Evolutionary conservation across 2,888 invertebrate genomes (phyloP).

Genomic region (Barypeithes pellucidus): DNA sequence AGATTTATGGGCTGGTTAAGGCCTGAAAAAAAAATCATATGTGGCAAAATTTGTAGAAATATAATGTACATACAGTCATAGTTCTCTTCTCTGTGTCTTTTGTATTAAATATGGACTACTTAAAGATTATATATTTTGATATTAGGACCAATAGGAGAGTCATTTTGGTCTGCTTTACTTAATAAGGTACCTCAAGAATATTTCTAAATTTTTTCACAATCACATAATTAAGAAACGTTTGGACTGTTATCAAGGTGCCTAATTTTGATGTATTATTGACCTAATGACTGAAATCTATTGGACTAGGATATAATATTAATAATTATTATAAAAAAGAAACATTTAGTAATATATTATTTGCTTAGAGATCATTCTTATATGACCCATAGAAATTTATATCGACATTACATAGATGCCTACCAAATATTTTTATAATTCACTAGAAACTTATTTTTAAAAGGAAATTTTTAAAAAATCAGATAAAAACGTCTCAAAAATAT

Average conservation of each 20-base stretch:
- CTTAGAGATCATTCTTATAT: constrained; percentile 3
- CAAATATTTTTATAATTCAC: too few species aligned
- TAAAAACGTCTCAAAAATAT: too few species aligned
- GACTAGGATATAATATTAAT: constrained; percentile 43
- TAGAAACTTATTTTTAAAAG: too few species aligned
- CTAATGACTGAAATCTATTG: constrained; percentile 58
- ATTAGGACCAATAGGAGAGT: constrained; percentile 60
- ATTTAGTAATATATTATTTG: not conserved
- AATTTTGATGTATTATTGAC: constrained; percentile 57
- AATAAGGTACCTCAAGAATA: constrained; percentile 52
- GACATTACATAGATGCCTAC: not conserved
- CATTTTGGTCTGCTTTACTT: constrained; percentile 58
- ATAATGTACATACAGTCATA: constrained; percentile 24
- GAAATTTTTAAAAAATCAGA: too few species aligned
- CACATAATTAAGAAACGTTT: constrained; percentile 57
- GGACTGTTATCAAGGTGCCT: constrained; percentile 61
- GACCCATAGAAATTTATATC: not conserved
- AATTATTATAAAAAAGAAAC: constrained; percentile 3
- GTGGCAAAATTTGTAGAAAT: constrained; percentile 31
- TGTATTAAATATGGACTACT: constrained; percentile 27
- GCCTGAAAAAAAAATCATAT: constrained; percentile 1
- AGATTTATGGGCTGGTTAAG: too few species aligned
- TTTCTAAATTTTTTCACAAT: constrained; percentile 55
- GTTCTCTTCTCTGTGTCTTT: constrained; percentile 33
- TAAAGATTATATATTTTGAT: constrained; percentile 57